These are phyloP conservation scores for Thaumatotibia leucotreta DNA, from an alignment of 1,140 invertebrate genomes.

Conservation along the genomic window DNA sequence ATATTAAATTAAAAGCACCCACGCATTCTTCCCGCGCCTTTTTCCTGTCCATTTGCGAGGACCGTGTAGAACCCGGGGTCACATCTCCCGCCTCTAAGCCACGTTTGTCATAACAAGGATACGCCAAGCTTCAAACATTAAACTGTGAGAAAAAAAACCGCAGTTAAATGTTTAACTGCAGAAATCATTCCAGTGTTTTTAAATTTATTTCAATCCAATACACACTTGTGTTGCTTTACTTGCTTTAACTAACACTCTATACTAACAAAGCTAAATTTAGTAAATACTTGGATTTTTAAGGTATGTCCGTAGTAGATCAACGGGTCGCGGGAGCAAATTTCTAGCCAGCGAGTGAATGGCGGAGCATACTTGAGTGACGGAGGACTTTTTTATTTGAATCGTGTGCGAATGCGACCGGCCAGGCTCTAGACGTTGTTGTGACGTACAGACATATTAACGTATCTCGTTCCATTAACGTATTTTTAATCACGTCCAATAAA, in stretches of 20 bases:
- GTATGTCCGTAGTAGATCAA: conserved; percentile 39
- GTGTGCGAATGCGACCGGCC: conserved; percentile 67
- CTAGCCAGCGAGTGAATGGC: conserved; percentile 67
- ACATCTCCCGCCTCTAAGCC: conserved; percentile 50
- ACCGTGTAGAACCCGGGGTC: conserved; percentile 68
- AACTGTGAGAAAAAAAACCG: not conserved
- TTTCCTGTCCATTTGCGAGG: conserved; percentile 76
- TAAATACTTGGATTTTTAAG: not conserved
- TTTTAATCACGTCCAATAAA: not conserved
- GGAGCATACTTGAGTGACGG: conserved; percentile 74
- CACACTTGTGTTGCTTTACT: too few relatives aligned
- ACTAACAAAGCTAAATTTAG: too few relatives aligned
- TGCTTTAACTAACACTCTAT: too few relatives aligned
- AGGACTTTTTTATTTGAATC: conserved; percentile 75
- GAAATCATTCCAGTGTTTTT: too few relatives aligned
- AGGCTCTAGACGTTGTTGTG: conserved; percentile 29
- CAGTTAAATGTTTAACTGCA: too few relatives aligned
- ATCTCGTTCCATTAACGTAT: not conserved
- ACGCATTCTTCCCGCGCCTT: conserved; percentile 72
- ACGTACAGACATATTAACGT: conserved; percentile 13
- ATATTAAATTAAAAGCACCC: conserved; percentile 76
- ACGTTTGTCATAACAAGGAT: conserved; percentile 39
- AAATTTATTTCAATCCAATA: too few relatives aligned
- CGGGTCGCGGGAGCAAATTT: conserved; percentile 53
- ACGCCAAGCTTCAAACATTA: conserved; percentile 18